Conservation (phyloP, 2,888 invertebrate genomes). For the Arge pagana region DNA sequence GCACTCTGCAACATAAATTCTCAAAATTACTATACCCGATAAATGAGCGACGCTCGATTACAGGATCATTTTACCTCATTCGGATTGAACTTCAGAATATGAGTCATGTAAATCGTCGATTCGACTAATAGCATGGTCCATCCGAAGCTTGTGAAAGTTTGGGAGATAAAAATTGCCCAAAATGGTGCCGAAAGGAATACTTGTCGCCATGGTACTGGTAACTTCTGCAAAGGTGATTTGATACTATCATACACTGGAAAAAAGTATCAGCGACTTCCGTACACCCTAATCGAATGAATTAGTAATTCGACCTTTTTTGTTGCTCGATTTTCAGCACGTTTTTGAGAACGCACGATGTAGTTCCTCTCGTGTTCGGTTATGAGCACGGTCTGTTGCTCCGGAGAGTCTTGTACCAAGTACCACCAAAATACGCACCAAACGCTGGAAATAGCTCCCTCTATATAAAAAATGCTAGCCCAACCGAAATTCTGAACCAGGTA, state of each 20-base stretch:
- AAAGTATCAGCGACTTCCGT: too few relatives aligned
- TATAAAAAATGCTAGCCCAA: constrained; percentile 52
- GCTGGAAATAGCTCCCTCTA: constrained; percentile 49
- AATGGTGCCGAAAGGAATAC: constrained; percentile 60
- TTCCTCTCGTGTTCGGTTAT: constrained; percentile 53
- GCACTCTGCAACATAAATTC: too few relatives aligned
- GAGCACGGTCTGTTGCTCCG: constrained; percentile 52
- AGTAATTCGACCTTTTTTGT: too few relatives aligned
- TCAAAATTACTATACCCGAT: too few relatives aligned
- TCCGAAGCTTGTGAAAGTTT: constrained; percentile 59
- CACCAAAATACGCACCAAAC: constrained; percentile 48
- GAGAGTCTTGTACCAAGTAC: constrained; percentile 51
- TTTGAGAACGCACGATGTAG: too few relatives aligned
- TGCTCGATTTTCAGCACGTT: too few relatives aligned
- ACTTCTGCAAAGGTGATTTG: too few relatives aligned
- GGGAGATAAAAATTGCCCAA: constrained; percentile 56
- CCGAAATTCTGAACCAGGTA: constrained; percentile 43
- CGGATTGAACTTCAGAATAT: constrained; percentile 58
- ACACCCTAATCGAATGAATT: too few relatives aligned
- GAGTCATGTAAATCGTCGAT: constrained; percentile 60
- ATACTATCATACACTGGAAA: too few relatives aligned
- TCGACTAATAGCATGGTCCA: constrained; percentile 62
- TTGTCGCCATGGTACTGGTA: constrained; percentile 57
- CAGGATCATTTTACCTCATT: constrained; percentile 51
- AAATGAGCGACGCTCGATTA: too few relatives aligned